These are phyloP conservation scores for Bryconaethiops microstoma DNA, from an alignment of 2,797 vertebrate genomes.

Conservation along the genomic window DNA sequence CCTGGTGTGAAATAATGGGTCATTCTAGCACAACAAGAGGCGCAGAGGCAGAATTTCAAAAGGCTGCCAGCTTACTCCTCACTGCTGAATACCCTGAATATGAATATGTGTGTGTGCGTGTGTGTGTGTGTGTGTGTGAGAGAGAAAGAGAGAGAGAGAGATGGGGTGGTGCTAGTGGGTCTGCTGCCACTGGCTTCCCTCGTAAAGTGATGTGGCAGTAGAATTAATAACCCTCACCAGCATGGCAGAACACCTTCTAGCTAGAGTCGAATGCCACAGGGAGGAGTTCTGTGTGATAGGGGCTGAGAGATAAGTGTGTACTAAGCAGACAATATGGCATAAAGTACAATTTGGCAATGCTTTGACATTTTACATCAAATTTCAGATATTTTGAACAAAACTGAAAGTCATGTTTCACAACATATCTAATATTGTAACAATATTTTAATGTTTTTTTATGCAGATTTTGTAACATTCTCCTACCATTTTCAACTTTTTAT, in stretches of 20 bases:
- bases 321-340: too few relatives aligned
- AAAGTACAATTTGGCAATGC: too few relatives aligned
- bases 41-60: constrained; percentile 84
- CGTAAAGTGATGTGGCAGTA: constrained; percentile 70
- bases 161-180: constrained; percentile 62
- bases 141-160: constrained; percentile 50
- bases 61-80: constrained; percentile 66
- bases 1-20: constrained; percentile 85
- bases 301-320: neutral
- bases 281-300: constrained; percentile 1
- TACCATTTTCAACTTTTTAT: too few relatives aligned
- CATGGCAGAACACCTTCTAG: constrained; percentile 65
- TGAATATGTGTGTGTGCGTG: constrained; percentile 65
- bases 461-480: too few relatives aligned
- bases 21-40: constrained; percentile 82
- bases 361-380: too few relatives aligned
- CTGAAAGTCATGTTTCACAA: too few relatives aligned
- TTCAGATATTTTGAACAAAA: too few relatives aligned
- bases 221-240: constrained; percentile 68
- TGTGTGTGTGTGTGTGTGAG: constrained; percentile 4
- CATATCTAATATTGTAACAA: too few relatives aligned
- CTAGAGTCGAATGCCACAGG: constrained; percentile 43
- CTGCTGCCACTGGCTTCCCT: constrained; percentile 75
- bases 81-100: constrained; percentile 75
- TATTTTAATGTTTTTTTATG: too few relatives aligned